phyloP scores from a whole-genome alignment of 2,888 invertebrate species.

The Laspeyria flexula region DNA sequence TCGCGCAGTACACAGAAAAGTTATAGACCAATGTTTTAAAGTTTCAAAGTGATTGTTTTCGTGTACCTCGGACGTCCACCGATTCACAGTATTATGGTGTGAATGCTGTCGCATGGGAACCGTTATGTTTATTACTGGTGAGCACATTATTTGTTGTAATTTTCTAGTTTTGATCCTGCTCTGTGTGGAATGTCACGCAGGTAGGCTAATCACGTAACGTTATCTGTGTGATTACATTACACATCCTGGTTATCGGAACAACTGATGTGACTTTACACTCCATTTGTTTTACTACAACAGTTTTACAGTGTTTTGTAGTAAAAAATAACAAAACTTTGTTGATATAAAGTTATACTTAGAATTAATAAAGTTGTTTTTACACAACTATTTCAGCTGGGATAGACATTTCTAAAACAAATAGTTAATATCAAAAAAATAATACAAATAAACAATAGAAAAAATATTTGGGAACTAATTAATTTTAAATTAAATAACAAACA shows the following conservation, averaged over 20 bases:
- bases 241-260: constrained; percentile 13
- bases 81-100: constrained; percentile 26
- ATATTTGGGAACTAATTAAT: no score
- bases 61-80: constrained; percentile 35
- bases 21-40: constrained; percentile 63
- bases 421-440: no score
- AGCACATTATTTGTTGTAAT: constrained; percentile 13
- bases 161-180: constrained; percentile 11
- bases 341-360: no score
- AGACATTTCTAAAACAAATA: no score
- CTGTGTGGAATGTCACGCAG: constrained; percentile 26
- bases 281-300: background rate
- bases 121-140: constrained; percentile 21
- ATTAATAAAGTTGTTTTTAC: no score
- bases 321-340: no score
- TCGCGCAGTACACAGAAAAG: constrained; percentile 67
- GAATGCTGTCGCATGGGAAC: constrained; percentile 12
- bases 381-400: no score
- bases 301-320: background rate
- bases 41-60: constrained; percentile 54
- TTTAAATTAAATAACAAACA: no score
- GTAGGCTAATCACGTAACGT: constrained; percentile 42
- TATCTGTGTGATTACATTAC: constrained; percentile 39
- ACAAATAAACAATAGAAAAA: no score
- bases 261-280: background rate